Evolutionary conservation across 1,140 invertebrate genomes (phyloP), one percentile per base, ranked within the genome.

Genomic region (Xylocopa sonorina): DNA sequence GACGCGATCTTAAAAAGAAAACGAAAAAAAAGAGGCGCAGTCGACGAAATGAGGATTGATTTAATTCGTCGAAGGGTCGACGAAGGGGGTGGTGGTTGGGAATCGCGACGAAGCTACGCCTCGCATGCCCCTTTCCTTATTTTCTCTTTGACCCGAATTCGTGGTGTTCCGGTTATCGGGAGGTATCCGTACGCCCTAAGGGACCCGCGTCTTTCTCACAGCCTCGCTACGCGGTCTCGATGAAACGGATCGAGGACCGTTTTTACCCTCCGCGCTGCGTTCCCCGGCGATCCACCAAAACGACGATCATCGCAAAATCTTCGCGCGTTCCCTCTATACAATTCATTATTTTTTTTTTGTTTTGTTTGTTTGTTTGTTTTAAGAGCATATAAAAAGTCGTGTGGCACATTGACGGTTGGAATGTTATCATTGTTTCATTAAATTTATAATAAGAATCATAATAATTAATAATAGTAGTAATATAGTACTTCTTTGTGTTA

Each of bases 381-480:
- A 90, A 91, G 89, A 91, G 91, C 91, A 91, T 92, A 92, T 92
- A 92, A 92, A 93, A 92, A 92, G 91, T 92, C 91, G 89, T 91
- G 92, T 93, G 91, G 92, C 92, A 93, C 92, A 92, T 92, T 92
- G 90, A 93, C 88, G 91, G 92, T 93, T 93, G 91, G 91, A 93
- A 93, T 93, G 91, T 93, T 92, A 93, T 86, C 91, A 91, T 92
- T 78, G 88, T 90, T 91, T 89, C 81, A 87, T 91, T 88, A 88
- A 88, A 87, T 87, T 89, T 83, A 86, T 87, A 86, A 88, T 88
- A 80, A 86, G 82, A 78, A 87, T 87, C 72, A 89, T 87, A 86
- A 88, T 87, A 82, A 86, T 88, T 87, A 85, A 85, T 88, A 83
- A 88, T 87, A 85, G 81, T 87, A 90, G 83, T 89, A 88, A 89